A percentile compares a stretch with the other conserved stretches of the same genome.
Conservation (phyloP, 2,888 invertebrate species). For the Drosophila acutilabella region DNA sequence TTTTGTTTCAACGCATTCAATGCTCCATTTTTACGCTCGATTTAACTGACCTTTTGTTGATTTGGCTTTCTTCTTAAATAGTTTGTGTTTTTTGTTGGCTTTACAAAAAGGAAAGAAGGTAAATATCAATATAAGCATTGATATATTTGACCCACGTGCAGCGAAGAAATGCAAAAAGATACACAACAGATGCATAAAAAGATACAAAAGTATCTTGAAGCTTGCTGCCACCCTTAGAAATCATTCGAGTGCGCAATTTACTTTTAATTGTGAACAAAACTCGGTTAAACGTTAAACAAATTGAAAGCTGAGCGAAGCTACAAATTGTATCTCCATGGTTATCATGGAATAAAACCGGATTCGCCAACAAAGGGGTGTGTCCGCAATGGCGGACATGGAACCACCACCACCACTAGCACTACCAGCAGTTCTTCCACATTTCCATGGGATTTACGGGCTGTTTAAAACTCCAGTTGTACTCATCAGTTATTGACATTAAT, state of each 20-base stretch:
- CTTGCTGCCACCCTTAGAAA: constrained; percentile 16
- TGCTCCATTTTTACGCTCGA: constrained; percentile 60
- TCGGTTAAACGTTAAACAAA: constrained; percentile 75
- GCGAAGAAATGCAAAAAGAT: constrained; percentile 8
- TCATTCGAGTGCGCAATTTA: constrained; percentile 76
- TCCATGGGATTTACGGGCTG: constrained; percentile 20
- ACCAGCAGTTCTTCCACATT: constrained; percentile 5
- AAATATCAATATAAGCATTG: constrained; percentile 16
- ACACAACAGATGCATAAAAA: constrained; percentile 9
- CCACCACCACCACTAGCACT: constrained; percentile 33
- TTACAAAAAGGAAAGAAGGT: background rate
- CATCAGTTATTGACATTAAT: constrained; percentile 83
- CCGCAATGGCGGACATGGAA: constrained; percentile 35
- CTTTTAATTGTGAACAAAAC: constrained; percentile 79
- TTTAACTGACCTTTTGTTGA: constrained; percentile 47
- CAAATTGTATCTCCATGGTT: constrained; percentile 17
- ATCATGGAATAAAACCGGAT: constrained; percentile 54
- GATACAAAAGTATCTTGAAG: constrained; percentile 11
- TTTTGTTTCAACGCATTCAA: constrained; percentile 40
- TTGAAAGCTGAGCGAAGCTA: constrained; percentile 66
- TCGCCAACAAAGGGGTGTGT: constrained; percentile 52
- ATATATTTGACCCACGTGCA: constrained; percentile 29
- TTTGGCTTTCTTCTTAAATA: constrained; percentile 30
- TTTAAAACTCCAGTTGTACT: constrained; percentile 36
- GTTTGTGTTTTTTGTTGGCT: constrained; percentile 52